Evolutionary conservation across 2,113 vertebrate species (phyloP).

Genomic region (Pelobates fuscus): DNA sequence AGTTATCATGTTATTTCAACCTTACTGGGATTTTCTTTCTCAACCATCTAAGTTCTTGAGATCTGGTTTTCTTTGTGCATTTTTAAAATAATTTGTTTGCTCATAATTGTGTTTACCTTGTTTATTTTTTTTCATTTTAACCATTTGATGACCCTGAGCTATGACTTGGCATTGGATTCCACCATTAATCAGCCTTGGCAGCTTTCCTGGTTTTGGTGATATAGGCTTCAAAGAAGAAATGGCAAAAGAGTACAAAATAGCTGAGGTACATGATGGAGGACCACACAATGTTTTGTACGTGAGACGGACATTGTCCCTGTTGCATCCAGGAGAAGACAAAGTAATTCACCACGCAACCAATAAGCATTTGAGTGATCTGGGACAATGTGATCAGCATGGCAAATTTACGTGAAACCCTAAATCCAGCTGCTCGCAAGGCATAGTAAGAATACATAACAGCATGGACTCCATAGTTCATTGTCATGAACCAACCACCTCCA

Average conservation of each 20-base stretch:
- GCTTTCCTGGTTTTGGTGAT: conserved; percentile 79
- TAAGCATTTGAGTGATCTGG: conserved; percentile 97
- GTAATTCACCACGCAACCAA: conserved; percentile 95
- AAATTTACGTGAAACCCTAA: conserved; percentile 91
- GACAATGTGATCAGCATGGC: conserved; percentile 99
- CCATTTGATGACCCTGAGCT: conserved; percentile 79
- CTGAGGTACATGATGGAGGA: conserved; percentile 99
- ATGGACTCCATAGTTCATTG: conserved; percentile 97
- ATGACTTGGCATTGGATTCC: conserved; percentile 64
- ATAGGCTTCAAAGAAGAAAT: conserved; percentile 98
- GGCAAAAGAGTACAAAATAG: conserved; percentile 98
- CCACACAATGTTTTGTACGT: conserved; percentile 97
- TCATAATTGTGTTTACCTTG: conserved; percentile 65
- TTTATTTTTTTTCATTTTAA: conserved; percentile 61
- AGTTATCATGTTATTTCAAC: conserved; percentile 25
- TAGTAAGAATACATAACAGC: conserved; percentile 99
- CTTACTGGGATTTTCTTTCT: conserved; percentile 50
- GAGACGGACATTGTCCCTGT: conserved; percentile 92
- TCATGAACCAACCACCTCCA: conserved; percentile 98
- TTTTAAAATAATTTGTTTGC: conserved; percentile 53
- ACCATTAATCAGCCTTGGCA: conserved; percentile 65
- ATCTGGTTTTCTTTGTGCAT: conserved; percentile 76
- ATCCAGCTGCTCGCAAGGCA: conserved; percentile 90
- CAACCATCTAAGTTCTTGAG: conserved; percentile 76
- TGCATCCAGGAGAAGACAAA: conserved; percentile 98